Evolutionary conservation across 2,797 vertebrate genomes (phyloP), one percentile per base, ranked within the genome.

Genomic region (Pitangus sulphuratus): DNA sequence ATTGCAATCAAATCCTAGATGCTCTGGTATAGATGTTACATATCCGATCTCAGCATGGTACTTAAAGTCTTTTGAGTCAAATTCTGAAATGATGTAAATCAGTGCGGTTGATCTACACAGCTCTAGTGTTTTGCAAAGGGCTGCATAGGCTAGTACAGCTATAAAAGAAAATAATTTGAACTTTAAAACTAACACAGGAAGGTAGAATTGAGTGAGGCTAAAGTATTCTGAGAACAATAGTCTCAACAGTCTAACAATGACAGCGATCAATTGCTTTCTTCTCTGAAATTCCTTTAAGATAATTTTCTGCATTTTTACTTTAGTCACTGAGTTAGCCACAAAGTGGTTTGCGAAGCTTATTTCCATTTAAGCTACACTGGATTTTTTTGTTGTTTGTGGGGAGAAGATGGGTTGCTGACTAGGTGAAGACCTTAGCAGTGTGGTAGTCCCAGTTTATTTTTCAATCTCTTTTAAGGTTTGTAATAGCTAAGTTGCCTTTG

Each of bases 1-100:
- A 90, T 94, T 95, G 97, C 96, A 97, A 97, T 97, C 97, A 97
- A 90, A 96, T 96, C 74, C 89, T 93, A 95, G 96, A 95, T 97
- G 84, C 86, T 74, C 47, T 90, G 85, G 72, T 97, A 92, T 97
- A 92, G 90, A 95, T 91, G 95, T 93, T 93, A 79, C 86, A 89
- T 89, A 97, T 78, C 90, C 24, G 0, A 95, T 94, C 93, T 90
- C 93, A 95, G 90, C 87, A 58, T 87, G 97, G 78, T 93, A 31
- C 87, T 94, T 92, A 31, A 93, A 92, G 84, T 69, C 85, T 94
- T 93, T 81, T 64, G 66, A 90, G 64, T 93, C 70, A 3, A 56
- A 74, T 93, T 94, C 96, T 94, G 77, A 82, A 88, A 72, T 20
- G 48, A 74, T 93, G 86, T 90, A 93, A 96, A 95, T 81, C 81